Base-by-base conservation (phyloP, 2,113 vertebrate genomes). In the Sinocyclocheilus anophthalmus region DNA sequence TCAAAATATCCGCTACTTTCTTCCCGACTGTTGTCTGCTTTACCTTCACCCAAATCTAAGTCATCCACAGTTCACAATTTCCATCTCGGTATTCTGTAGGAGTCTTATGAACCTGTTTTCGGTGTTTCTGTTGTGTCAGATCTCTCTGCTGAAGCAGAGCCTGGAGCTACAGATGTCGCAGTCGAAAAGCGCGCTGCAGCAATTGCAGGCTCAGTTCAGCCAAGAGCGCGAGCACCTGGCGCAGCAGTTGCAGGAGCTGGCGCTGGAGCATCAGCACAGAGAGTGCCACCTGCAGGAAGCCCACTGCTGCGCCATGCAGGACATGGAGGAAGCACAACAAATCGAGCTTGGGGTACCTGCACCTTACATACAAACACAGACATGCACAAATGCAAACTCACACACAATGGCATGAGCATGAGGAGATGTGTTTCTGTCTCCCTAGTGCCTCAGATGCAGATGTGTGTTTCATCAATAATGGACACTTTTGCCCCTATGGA, bases 161-260 rank as follows among this genome's bases (percentile, higher is more conserved):
- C 94, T 99, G 94, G 97, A 99, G 94, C 94, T 99, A 90, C 98
- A 99, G 94, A 92, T 99, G 90, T 97, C 96, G 3, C 97, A 99
- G 94, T 99, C 98, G 2, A 97, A 99, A 95, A 95, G 95, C 0
- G 96, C 98, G 37, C 91, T 99, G 87, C 97, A 99, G 89, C 97
- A 98, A 85, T 96, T 99, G 53, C 98, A 99, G 92, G 95, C 96
- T 33, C 97, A 99, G 91, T 99, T 99, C 90, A 97, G 92, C 90
- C 97, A 98, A 89, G 98, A 99, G 89, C 95, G 97, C 20, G 97
- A 99, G 87, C 95, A 97, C 14, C 14, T 99, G 86, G 96, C 96
- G 16, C 97, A 98, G 83, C 97, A 99, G 91, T 95, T 99, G 22
- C 97, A 97, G 91, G 97, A 98, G 85, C 87, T 99, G 90, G 96